Conservation (phyloP, 2,797 vertebrate species). For the Gallirallus australis region DNA sequence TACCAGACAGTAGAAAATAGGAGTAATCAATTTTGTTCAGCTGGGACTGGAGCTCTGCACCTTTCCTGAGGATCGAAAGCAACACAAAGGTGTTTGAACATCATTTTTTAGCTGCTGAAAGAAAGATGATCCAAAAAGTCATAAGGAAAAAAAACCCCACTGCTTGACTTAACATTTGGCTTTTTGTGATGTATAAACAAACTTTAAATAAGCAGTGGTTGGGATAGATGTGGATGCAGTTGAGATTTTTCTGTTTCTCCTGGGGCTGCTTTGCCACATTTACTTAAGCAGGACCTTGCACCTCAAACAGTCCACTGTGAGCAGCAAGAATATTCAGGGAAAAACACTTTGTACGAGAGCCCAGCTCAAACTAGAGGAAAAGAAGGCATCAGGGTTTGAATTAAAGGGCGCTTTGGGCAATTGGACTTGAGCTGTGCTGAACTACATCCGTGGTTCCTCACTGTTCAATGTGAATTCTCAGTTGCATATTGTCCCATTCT, state of each 20-base stretch:
- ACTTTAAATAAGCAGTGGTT: neutral
- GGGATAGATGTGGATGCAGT: neutral
- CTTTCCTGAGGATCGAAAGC: neutral
- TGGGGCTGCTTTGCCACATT: neutral
- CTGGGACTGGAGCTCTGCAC: neutral
- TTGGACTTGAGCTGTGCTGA: conserved; percentile 6
- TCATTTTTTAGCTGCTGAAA: neutral
- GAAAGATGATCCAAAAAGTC: neutral
- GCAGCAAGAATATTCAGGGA: neutral
- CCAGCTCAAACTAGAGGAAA: neutral
- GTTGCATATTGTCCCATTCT: neutral
- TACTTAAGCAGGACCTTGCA: neutral
- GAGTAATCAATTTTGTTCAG: conserved; percentile 47
- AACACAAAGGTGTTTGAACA: neutral
- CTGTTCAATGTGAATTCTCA: neutral
- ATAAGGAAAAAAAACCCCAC: neutral
- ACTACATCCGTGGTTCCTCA: neutral
- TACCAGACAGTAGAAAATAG: conserved; percentile 42
- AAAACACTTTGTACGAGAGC: neutral
- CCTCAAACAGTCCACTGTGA: neutral
- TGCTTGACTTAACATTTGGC: neutral
- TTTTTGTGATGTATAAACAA: neutral
- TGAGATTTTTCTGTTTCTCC: neutral
- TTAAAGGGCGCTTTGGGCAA: neutral
- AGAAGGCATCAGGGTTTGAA: neutral